Base-by-base conservation (phyloP, 2,888 invertebrate genomes). In the Hydraecia micacea region DNA sequence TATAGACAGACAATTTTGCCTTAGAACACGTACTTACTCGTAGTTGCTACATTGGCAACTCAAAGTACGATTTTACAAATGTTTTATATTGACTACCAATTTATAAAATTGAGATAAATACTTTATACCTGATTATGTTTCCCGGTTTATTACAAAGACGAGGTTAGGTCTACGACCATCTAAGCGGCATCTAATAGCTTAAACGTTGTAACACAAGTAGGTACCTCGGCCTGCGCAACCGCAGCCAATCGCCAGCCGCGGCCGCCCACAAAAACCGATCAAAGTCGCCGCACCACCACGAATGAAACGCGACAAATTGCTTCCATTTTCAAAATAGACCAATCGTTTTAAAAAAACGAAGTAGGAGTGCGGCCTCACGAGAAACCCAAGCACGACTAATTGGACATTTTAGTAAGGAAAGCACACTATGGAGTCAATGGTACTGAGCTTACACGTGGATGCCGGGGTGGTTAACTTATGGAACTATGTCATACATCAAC, bases 241-340 rank as follows among this genome's bases (percentile, higher is more conserved):
- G 92, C 92, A 90, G 92, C 95, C 94, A 95, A 95, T 95, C 94
- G 93, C 89, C 85, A 85, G 79, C 86, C 83, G 90, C 91, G 89
- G 92, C 92, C 93, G 93, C 93, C 94, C 93, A 95, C 93, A 95
- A 97, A 96, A 96, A 95, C 92, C 90, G 87, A 92, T 96, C 96
- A 96, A 96, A 96, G 95, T 86, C 77, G 90, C 95, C 95, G 95
- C 95, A 79, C 89, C 91, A 91, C 92, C 92, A 93, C 94, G 92
- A 92, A 94, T 93, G 94, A 91, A 90, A 93, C 91, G 95, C 95
- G 95, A 95, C 96, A 96, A 97, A 97, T 96, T 94, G 94, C 92
- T 92, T 94, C 94, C 91, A 94, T 94, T 95, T 93, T 93, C 92
- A 92, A 95, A 95, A 94, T 94, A 93, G 92, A 94, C 93, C 93